Base-by-base conservation (phyloP, 2,888 invertebrate species). In the Parelbella ahira region DNA sequence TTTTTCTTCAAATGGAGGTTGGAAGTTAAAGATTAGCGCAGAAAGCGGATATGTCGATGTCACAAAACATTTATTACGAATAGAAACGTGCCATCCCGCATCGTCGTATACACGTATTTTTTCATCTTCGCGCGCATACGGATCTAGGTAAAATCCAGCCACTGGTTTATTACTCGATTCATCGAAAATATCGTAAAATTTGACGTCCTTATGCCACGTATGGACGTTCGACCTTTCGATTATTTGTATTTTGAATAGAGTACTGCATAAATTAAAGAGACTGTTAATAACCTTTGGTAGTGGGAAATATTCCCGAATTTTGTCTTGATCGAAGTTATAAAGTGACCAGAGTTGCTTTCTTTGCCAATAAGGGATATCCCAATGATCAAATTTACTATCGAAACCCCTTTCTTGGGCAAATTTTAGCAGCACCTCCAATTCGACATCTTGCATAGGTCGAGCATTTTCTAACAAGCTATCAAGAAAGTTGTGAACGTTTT, bases 351-450 rank as follows among this genome's bases (percentile, higher is more conserved):
- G 89, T 52, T 96, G 94, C 67, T 94, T 93, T 52, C 94, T 89
- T 56, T 92, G 90, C 95, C 96, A 98, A 67, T 93, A 98, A 1
- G 93, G 90, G 28, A 98, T 88, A 75, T 98, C 98, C 92, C 94
- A 97, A 30, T 91, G 83, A 54, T 94, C 91, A 10, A 97, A 70
- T 36, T 89, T 83, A 3, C 89, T 88, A 25, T 90, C 83, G 58
- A 94, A 94, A 0, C 96, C 96, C 60, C 91, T 88, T 36, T 92
- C 90, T 0, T 60, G 60, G 0, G 95, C 95, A 80, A 94, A 98
- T 25, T 90, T 78, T 57, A 92, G 91, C 36, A 98, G 70, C 4
- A 87, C 72, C 15, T 89, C 88, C 0, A 98, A 67, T 83, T 97
- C 97, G 2, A 88, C 78, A 43, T 93, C 91, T 68, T 97, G 96